Conservation (phyloP, 2,113 vertebrate genomes). For the Elephantulus edwardii region DNA sequence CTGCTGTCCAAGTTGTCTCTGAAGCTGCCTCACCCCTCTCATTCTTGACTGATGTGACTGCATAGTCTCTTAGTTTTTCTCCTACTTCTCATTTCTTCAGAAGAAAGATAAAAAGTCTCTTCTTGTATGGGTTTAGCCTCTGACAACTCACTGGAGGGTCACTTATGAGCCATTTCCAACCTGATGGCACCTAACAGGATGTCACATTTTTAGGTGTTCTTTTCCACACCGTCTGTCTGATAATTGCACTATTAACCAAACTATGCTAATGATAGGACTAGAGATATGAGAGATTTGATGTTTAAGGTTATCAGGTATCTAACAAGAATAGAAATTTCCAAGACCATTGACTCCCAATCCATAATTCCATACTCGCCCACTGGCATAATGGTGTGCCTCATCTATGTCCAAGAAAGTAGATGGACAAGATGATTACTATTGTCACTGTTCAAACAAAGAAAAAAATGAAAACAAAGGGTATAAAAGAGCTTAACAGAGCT, state of each 20-base stretch:
- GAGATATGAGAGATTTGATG: background rate
- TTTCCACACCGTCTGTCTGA: too few relatives aligned
- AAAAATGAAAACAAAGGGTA: background rate
- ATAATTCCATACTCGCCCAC: background rate
- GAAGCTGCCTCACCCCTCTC: background rate
- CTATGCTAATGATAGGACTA: background rate
- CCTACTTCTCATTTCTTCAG: background rate
- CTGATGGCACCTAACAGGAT: too few relatives aligned
- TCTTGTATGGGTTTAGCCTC: too few relatives aligned
- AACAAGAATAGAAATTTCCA: background rate
- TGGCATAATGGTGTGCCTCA: background rate
- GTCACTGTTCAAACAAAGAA: background rate
- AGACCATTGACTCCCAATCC: background rate
- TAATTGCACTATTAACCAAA: background rate
- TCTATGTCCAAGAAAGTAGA: background rate
- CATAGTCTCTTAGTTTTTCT: background rate
- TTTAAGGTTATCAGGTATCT: background rate
- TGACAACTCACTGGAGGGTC: too few relatives aligned
- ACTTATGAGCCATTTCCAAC: too few relatives aligned
- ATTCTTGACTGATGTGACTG: background rate
- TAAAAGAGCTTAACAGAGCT: background rate
- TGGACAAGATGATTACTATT: background rate
- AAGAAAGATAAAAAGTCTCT: too few relatives aligned
- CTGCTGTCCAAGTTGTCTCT: background rate
- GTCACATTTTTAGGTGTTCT: background rate